Evolutionary conservation across 2,888 invertebrate genomes (phyloP).

Genomic region (Macropis europaea): DNA sequence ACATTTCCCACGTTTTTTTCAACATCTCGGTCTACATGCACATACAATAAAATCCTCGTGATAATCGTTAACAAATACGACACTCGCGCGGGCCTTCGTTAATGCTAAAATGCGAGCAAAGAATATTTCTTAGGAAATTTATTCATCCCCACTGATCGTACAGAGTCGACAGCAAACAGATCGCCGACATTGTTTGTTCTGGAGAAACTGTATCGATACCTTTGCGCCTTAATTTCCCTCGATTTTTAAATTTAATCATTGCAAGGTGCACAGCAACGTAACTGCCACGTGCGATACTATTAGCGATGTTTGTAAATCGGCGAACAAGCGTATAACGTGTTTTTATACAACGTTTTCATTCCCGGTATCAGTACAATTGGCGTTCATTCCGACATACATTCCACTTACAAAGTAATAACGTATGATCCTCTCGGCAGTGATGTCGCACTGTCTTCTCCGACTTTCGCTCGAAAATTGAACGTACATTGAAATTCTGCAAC

Average conservation of each 20-base stretch:
- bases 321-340: slow-evolving; percentile 35
- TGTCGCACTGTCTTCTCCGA: slow-evolving; percentile 38
- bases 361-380: slow-evolving; percentile 10
- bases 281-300: slow-evolving; percentile 13
- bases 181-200: neutral
- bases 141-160: slow-evolving; percentile 37
- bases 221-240: neutral
- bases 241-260: neutral
- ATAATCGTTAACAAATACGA: neutral
- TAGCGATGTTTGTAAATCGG: slow-evolving; percentile 34
- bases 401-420: slow-evolving; percentile 12
- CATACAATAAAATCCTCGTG: neutral
- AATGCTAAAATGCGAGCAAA: slow-evolving; percentile 31
- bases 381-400: slow-evolving; percentile 32
- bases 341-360: slow-evolving; percentile 18
- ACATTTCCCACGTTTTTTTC: slow-evolving; percentile 17
- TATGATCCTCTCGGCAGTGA: slow-evolving; percentile 47
- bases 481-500: slow-evolving; percentile 3
- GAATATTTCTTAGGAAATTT: slow-evolving; percentile 35
- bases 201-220: neutral
- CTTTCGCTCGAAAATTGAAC: neutral
- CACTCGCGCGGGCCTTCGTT: neutral
- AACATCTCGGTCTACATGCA: neutral
- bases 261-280: slow-evolving; percentile 23
- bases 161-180: slow-evolving; percentile 27